A percentile compares a stretch with the other conserved stretches of the same genome.
Evolutionary conservation across 1,140 invertebrate genomes (phyloP).

Genomic region (Macrosteles quadrilineatus): DNA sequence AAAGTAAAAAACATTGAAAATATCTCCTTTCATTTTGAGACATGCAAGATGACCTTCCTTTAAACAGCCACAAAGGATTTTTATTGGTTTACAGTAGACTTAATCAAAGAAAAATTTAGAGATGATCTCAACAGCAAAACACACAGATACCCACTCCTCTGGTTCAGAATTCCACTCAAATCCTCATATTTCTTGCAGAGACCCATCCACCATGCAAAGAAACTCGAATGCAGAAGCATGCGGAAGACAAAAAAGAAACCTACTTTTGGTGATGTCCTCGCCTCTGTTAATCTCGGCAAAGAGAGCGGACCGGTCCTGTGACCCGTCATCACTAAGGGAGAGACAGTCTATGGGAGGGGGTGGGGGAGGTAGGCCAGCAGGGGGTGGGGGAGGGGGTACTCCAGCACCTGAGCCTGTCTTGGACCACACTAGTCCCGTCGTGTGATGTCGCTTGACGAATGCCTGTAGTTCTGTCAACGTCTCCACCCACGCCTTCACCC

Average conservation of each 20-base stretch:
- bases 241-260: slow-evolving; percentile 44
- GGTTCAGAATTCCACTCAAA: background rate
- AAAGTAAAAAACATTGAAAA: too few relatives aligned
- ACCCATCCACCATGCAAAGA: background rate
- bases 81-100: too few relatives aligned
- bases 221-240: background rate
- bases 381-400: slow-evolving; percentile 65
- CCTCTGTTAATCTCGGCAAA: slow-evolving; percentile 95
- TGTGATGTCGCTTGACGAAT: slow-evolving; percentile 94
- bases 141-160: too few relatives aligned
- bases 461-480: slow-evolving; percentile 83
- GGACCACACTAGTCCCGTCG: slow-evolving; percentile 95
- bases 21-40: too few relatives aligned
- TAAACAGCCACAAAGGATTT: too few relatives aligned
- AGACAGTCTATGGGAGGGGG: slow-evolving; percentile 59
- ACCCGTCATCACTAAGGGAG: slow-evolving; percentile 43
- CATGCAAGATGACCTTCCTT: too few relatives aligned
- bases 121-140: too few relatives aligned
- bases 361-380: slow-evolving; percentile 58
- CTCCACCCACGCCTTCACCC: slow-evolving; percentile 93
- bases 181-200: background rate
- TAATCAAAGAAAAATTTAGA: too few relatives aligned
- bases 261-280: slow-evolving; percentile 85
- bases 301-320: slow-evolving; percentile 74
- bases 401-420: slow-evolving; percentile 55